Evolutionary conservation across 2,113 vertebrate species (phyloP), one percentile per base, ranked within the genome.

Genomic region (Sprattus sprattus): DNA sequence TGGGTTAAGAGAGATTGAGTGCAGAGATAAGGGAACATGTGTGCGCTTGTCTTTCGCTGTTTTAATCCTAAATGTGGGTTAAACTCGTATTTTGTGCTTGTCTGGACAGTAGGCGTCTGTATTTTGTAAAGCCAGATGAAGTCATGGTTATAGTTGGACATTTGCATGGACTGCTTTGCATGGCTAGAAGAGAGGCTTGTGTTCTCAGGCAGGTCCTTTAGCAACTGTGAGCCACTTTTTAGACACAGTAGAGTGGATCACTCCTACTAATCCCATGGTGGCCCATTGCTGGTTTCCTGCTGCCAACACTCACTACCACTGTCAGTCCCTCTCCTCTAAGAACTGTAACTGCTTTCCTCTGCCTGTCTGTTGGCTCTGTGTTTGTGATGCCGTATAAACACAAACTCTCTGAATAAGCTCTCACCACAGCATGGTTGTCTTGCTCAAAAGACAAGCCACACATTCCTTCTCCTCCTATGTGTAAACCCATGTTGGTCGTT

Each of bases 121-220:
- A 8, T 13, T 39, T 9, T 28, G 49, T 64, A 16, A 57, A 60
- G 49, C 45, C 52, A 83, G 83, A 85, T 46, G 8, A 83, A 67
- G 67, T 39, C 32, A 87, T 25, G 81, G 6, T 6, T 46, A 6
- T 44, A 78, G 18, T 44, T 32, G 75, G 32, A 67, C 25, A 87
- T 87, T 84, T 87, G 83, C 86, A 87, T 84, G 6, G 18, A 2
- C 49, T 46, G 45, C 85, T 88, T 85, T 88, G 81, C 87, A 85
- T 85, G 46, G 47, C n/a, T 81, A 10, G 60, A 28, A 8, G 25
- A 9, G 20, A 67, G 25, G 25, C 16, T 67, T 67, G 22, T 67
- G 60, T 67, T 67, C 25, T 25, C 64, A 71, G 64, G 2, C 64
- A 13, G 25, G 10, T 71, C 64, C 9, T 28, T 71, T 28, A 67